These are phyloP conservation scores for Knipowitschia caucasica DNA, from an alignment of 2,797 vertebrate species.

Conservation along the genomic window DNA sequence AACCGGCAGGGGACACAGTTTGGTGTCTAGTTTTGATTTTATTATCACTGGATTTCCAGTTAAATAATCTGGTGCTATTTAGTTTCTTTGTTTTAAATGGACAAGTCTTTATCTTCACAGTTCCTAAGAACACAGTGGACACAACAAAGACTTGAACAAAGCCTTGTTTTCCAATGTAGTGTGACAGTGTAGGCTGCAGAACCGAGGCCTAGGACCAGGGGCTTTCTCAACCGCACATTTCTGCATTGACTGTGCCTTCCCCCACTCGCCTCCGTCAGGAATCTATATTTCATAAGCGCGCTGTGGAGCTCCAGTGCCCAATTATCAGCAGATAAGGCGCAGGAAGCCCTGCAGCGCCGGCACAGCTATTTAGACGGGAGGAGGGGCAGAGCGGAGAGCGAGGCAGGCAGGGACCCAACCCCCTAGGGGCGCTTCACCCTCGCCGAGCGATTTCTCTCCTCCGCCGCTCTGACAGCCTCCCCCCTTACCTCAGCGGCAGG, in stretches of 20 bases:
- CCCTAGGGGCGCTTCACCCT: conserved; percentile 75
- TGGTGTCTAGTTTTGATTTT: conserved; percentile 19
- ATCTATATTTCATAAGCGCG: conserved; percentile 84
- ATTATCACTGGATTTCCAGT: not conserved
- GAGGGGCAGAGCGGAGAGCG: conserved; percentile 58
- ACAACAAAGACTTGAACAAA: conserved; percentile 57
- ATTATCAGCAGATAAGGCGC: conserved; percentile 82
- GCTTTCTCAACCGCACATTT: conserved; percentile 66
- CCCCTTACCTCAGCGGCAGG: conserved; percentile 74
- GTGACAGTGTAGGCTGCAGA: conserved; percentile 54
- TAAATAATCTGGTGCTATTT: not conserved
- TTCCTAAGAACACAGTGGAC: conserved; percentile 46
- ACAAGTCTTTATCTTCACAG: conserved; percentile 38
- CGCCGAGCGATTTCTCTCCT: conserved; percentile 64
- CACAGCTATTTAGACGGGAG: conserved; percentile 78
- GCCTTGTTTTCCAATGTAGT: conserved; percentile 55
- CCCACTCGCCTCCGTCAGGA: conserved; percentile 69
- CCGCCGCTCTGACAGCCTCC: conserved; percentile 58
- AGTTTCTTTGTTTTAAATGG: conserved; percentile 34
- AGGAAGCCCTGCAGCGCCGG: conserved; percentile 79
- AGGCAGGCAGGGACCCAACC: conserved; percentile 75
- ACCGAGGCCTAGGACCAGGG: conserved; percentile 57
- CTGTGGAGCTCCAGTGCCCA: conserved; percentile 80
- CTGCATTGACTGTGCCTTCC: conserved; percentile 42
- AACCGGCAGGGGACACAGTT: too few species aligned